Conservation (phyloP, 2,797 vertebrate species). For the Cryptoprocta ferox region DNA sequence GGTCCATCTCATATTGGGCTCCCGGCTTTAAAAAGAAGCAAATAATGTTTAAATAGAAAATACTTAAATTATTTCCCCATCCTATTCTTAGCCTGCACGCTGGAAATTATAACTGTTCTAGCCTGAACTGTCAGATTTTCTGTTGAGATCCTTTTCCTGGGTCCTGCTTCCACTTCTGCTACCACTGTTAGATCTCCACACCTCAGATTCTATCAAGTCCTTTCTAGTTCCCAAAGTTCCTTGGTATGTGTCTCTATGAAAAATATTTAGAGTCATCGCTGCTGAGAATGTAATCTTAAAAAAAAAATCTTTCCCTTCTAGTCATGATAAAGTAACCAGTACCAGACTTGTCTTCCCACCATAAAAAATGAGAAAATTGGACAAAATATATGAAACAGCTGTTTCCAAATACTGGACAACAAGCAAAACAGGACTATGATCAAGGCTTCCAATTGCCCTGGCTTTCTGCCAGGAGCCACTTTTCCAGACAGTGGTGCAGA, state of each 20-base stretch:
- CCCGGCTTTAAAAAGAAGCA: slow-evolving; percentile 16
- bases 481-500: not conserved
- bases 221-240: not conserved
- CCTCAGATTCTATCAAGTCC: not conserved
- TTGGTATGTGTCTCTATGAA: not conserved
- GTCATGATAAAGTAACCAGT: not conserved
- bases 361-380: slow-evolving; percentile 4
- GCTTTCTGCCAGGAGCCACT: not conserved
- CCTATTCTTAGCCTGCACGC: not conserved
- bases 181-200: not conserved
- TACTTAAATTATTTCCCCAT: not conserved
- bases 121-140: not conserved
- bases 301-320: not conserved
- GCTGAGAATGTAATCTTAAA: not conserved
- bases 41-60: not conserved
- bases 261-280: not conserved
- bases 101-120: not conserved
- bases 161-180: not conserved
- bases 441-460: not conserved
- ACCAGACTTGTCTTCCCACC: not conserved
- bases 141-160: not conserved
- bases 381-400: not conserved
- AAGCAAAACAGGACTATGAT: not conserved
- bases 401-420: not conserved
- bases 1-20: not conserved